Evolutionary conservation across 1,140 invertebrate species (phyloP).

Genomic region (Daktulosphaira vitifoliae): DNA sequence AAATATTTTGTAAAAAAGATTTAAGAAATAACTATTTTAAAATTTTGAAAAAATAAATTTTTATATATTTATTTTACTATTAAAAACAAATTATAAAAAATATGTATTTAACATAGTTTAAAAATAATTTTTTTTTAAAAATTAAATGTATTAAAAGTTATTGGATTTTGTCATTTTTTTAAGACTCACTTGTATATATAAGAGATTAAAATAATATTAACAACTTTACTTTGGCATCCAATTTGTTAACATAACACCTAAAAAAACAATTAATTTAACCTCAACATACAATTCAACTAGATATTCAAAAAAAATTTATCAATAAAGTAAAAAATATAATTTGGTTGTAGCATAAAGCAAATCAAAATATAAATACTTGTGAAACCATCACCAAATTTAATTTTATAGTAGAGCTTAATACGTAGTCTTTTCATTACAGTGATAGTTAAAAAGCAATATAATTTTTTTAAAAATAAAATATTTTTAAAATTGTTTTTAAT

Average conservation of each 20-base stretch:
- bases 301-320: not conserved
- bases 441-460: not conserved
- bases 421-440: constrained; percentile 8
- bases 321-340: constrained; percentile 19
- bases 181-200: no score
- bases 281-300: constrained; percentile 22
- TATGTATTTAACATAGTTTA: no score
- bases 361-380: constrained; percentile 11
- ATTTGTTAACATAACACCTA: constrained; percentile 26
- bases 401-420: constrained; percentile 16
- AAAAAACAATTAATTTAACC: constrained; percentile 30
- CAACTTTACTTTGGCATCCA: constrained; percentile 30
- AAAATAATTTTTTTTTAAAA: no score
- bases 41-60: no score
- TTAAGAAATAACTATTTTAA: no score
- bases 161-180: no score
- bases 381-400: constrained; percentile 30
- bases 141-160: no score
- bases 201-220: not conserved
- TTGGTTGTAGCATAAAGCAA: constrained; percentile 29
- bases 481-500: not conserved
- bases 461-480: constrained; percentile 3
- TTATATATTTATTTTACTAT: no score
- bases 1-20: no score
- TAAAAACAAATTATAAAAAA: no score